Conservation (phyloP, 1,140 invertebrate species). For the Bursaphelenchus mucronatus region DNA sequence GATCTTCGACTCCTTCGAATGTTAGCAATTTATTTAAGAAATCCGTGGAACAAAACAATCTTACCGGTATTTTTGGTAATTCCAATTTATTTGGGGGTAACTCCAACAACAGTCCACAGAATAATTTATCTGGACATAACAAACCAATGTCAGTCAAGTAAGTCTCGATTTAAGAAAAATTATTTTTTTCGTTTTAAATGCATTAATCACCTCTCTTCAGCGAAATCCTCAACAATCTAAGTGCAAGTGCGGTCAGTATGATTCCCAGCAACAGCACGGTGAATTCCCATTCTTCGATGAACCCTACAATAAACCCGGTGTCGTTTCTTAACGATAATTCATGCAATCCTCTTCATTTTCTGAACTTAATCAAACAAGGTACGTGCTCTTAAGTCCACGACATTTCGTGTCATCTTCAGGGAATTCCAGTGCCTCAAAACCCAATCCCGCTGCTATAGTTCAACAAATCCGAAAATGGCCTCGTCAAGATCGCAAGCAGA, state of each 20-base stretch:
- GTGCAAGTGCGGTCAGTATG: not conserved
- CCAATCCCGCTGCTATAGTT: constrained; percentile 19
- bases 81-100: no score
- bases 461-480: constrained; percentile 28
- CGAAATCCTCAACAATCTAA: constrained; percentile 13
- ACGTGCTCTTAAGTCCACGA: no score
- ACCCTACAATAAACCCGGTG: no score
- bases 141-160: constrained; percentile 12
- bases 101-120: no score
- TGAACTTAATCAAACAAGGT: no score
- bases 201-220: constrained; percentile 7
- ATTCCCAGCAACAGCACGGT: not conserved
- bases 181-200: constrained; percentile 1
- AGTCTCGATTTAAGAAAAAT: not conserved
- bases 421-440: constrained; percentile 1
- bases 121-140: not conserved
- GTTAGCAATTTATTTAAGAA: constrained; percentile 12
- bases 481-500: constrained; percentile 35
- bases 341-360: no score
- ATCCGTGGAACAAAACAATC: not conserved
- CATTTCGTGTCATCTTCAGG: not conserved
- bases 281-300: not conserved
- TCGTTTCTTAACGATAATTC: no score
- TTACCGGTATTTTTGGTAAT: constrained; percentile 14
- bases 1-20: not conserved